These are phyloP conservation scores for Seriola quinqueradiata DNA, from an alignment of 2,113 vertebrate genomes.

Conservation along the genomic window DNA sequence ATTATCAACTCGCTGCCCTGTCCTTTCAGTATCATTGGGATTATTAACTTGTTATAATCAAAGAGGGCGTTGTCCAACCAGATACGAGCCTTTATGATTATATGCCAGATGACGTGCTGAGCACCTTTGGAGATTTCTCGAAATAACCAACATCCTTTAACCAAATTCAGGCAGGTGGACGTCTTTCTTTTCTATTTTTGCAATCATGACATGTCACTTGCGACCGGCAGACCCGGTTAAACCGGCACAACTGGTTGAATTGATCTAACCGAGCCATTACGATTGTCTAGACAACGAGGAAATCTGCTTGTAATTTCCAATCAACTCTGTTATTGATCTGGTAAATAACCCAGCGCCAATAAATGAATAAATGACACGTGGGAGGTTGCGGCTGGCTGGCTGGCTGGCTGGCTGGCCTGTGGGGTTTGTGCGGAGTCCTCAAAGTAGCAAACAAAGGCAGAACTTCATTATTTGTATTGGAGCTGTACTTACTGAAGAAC, in stretches of 20 bases:
- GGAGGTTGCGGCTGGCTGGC: constrained; percentile 25
- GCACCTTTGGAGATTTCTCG: neutral
- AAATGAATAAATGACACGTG: constrained; percentile 78
- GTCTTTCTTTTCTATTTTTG: too few species aligned
- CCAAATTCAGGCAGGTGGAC: neutral
- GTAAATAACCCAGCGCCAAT: neutral
- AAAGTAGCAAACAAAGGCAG: neutral
- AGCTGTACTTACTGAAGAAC: constrained; percentile 90
- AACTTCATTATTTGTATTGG: neutral
- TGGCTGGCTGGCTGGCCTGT: neutral
- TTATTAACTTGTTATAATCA: neutral
- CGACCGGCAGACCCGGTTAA: neutral
- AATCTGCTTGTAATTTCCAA: neutral
- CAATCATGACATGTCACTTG: too few species aligned
- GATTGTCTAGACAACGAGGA: accelerated
- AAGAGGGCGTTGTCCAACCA: constrained; percentile 27
- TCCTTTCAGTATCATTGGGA: neutral
- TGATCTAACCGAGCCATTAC: neutral
- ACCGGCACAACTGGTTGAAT: neutral
- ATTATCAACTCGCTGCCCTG: neutral
- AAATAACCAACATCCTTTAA: neutral
- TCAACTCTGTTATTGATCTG: neutral
- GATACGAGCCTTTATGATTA: neutral
- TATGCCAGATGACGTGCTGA: neutral
- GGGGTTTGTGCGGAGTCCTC: neutral